phyloP scores from a whole-genome alignment of 2,797 vertebrate genomes.

The Artibeus jamaicensis region DNA sequence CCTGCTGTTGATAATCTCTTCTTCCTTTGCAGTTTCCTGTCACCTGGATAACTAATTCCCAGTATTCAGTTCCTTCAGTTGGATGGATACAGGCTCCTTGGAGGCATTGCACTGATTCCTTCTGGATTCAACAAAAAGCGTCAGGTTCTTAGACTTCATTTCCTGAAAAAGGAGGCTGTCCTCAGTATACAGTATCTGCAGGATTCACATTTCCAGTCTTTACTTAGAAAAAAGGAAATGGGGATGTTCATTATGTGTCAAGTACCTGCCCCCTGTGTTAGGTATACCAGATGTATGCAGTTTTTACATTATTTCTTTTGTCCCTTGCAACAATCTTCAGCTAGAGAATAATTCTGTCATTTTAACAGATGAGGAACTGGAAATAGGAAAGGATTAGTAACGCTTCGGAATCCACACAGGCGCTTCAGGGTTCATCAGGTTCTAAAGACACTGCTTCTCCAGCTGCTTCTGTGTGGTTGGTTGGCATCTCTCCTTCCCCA shows the following conservation, averaged over 20 bases:
- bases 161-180: neutral
- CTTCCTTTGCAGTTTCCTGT: neutral
- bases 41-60: neutral
- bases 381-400: neutral
- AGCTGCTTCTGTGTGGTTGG: neutral
- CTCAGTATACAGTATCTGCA: neutral
- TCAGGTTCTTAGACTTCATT: neutral
- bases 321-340: neutral
- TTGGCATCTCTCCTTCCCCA: neutral
- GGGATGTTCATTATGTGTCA: neutral
- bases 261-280: accelerated
- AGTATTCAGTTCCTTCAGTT: neutral
- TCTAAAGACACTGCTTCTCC: neutral
- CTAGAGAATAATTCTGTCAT: neutral
- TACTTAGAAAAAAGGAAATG: neutral
- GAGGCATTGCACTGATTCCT: neutral
- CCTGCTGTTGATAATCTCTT: neutral
- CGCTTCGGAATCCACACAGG: neutral
- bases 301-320: neutral
- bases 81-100: neutral
- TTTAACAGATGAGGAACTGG: neutral
- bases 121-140: neutral
- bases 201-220: neutral
- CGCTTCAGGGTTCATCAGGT: neutral
- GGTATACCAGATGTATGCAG: neutral